phyloP scores from a whole-genome alignment of 2,113 vertebrate genomes.

The Ciconia boyciana region DNA sequence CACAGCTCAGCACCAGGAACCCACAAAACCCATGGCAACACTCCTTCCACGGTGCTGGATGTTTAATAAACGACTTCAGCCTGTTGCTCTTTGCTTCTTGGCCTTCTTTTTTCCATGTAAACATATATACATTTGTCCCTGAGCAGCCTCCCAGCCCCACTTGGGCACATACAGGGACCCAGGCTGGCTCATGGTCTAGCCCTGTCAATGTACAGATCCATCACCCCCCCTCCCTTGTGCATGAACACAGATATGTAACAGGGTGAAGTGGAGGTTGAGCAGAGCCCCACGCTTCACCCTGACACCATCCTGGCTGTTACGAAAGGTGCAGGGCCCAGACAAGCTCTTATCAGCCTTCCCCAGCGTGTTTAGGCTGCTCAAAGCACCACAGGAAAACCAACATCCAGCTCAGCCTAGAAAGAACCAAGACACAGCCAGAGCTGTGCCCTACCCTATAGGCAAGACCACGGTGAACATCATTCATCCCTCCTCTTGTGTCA shows the following conservation, averaged over 20 bases:
- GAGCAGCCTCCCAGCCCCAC: background rate
- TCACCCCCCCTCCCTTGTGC: accelerated
- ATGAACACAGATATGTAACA: accelerated
- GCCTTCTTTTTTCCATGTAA: accelerated
- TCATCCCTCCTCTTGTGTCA: background rate
- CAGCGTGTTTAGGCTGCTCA: background rate
- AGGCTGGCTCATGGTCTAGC: background rate
- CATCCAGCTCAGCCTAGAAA: background rate
- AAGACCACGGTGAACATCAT: too few relatives aligned
- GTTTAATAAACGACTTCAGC: background rate
- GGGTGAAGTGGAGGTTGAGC: accelerated
- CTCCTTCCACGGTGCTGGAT: too few relatives aligned
- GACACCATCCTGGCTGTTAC: accelerated
- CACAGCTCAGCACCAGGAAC: accelerated
- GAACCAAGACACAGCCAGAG: background rate
- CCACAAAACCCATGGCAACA: background rate
- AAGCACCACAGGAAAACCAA: background rate
- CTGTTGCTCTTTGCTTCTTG: accelerated
- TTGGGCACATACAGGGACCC: accelerated
- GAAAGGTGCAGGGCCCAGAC: background rate
- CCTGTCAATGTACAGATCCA: background rate
- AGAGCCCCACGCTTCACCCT: accelerated
- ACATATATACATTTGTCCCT: accelerated
- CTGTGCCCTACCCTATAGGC: too few relatives aligned
- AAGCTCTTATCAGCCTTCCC: background rate